Evolutionary conservation across 2,113 vertebrate genomes (phyloP), one percentile per base, ranked within the genome.

Genomic region (Ornithorhynchus anatinus): DNA sequence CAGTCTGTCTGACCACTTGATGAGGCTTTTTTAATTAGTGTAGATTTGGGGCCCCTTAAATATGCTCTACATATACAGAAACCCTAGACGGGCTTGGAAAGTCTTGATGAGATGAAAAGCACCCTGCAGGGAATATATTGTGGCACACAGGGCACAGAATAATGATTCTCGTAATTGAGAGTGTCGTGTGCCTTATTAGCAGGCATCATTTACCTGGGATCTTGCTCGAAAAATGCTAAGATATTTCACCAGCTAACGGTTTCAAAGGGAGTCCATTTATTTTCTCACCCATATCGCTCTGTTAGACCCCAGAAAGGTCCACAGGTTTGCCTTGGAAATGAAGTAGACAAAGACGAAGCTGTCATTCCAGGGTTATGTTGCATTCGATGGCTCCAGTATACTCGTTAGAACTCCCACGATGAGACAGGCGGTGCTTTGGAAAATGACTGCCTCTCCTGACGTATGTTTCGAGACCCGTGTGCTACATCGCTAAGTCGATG

Each of bases 1-100:
- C 89, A 93, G 88, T 88, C 89, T 90, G 94, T 94, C 93, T 93
- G 89, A 89, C 89, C 86, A 81, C 89, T 93, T 89, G 82, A 89
- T 84, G 77, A 86, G 79, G 69, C 64, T 86, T 88, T 91, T 93
- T 84, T 83, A 94, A 92, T 91, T 90, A 93, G 74, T 78, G 72
- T 48, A 66, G 81, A 75, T 91, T 89, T 81, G 62, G 84, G 75
- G 72, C 63, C 45, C 63, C 56, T 88, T 83, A 82, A 88, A 86
- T 89, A 70, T 75, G 66, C 77, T 76, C 76, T 77, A 40, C 58
- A 58, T 72, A 64, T 29, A 75, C 60, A 89, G 81, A 84, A 81
- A 64, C 20, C 57, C 75, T 63, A 78, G 88, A 72, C 65, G 82
- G 53, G 56, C 36, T 73, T 89, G 79, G 79, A 89, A 86, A 80